These are phyloP conservation scores for Chrysemys picta DNA, from an alignment of 2,113 vertebrate species.

Conservation along the genomic window DNA sequence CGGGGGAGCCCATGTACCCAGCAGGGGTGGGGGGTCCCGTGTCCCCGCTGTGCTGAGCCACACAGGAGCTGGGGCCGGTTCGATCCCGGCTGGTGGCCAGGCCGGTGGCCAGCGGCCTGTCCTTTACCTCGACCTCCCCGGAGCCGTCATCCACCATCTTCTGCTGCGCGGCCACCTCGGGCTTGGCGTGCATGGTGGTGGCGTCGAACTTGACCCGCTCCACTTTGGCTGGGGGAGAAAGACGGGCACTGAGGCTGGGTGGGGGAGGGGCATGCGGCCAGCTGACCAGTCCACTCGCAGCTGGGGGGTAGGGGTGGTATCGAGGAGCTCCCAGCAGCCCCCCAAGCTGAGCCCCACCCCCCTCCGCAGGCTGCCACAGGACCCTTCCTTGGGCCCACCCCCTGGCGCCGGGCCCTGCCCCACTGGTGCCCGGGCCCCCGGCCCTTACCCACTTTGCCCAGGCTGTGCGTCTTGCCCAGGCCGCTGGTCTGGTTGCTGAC, in stretches of 20 bases:
- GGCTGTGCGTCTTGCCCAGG: constrained; percentile 78
- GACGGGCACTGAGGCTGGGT: background rate
- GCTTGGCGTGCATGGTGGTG: constrained; percentile 81
- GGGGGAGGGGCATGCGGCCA: background rate
- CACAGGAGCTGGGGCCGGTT: too few species aligned
- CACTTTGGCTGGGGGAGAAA: constrained; percentile 83
- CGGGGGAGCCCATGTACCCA: too few species aligned
- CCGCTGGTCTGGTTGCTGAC: constrained; percentile 76
- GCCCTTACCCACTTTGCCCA: constrained; percentile 85
- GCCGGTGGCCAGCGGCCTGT: accelerated
- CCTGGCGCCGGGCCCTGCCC: too few species aligned
- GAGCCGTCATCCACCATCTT: constrained; percentile 91
- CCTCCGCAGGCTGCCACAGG: too few species aligned
- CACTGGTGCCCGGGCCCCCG: background rate
- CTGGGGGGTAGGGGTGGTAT: too few species aligned
- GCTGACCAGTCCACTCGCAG: too few species aligned
- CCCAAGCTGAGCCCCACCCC: too few species aligned
- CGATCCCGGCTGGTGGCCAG: background rate
- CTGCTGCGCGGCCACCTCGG: constrained; percentile 86
- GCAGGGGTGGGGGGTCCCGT: too few species aligned
- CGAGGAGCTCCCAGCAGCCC: too few species aligned
- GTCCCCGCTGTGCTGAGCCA: too few species aligned
- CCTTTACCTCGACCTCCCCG: constrained; percentile 79
- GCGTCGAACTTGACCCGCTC: constrained; percentile 90
- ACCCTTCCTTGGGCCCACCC: background rate